Evolutionary conservation across 2,888 invertebrate genomes (phyloP), one percentile per base, ranked within the genome.

Genomic region (Tetranychus truncatus): DNA sequence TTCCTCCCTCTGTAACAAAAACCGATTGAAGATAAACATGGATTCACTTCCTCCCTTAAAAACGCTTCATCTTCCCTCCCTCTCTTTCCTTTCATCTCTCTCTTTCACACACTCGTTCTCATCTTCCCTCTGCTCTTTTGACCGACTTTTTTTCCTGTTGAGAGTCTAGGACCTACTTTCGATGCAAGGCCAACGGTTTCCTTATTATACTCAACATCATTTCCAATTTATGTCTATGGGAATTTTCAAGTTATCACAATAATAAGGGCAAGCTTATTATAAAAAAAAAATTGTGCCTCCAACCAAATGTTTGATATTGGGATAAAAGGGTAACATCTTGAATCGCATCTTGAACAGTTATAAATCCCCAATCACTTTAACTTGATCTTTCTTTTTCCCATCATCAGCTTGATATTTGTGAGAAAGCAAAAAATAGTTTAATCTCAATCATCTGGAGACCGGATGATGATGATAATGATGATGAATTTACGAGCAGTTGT

Each of bases 51-150:
- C 34, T 34, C 34, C 34, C 34, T 34, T 34, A 34, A 34, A 34
- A 34, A 34, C 34, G 34, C 34, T 34, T 34, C 34, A 34, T 34
- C 34, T 34, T 34, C 34, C 34, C 34, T 55, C 55, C 11, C 55
- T 55, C 55, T 55, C 55, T 55, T 15, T 7, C 55, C 55, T 15
- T 55, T 15, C 55, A 5, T 15, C 55, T 55, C 55, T 55, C 55
- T 15, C 55, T 55, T 15, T 67, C 74, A 11, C 74, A 24, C 67
- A 21, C 71, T 74, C 65, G 11, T 21, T 67, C 67, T 67, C 67
- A 18, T n/a, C n/a, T n/a, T 67, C 67, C n/a, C 69, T 69, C 69
- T 69, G 20, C 69, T 69, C 69, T 69, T 21, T 69, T 67, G 67
- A 55, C 55, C 55, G 55, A 55, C 11, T 55, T 55, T 55, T 55